These are phyloP conservation scores for Psilopsiagon aymara DNA, from an alignment of 2,113 vertebrate genomes.

Conservation along the genomic window DNA sequence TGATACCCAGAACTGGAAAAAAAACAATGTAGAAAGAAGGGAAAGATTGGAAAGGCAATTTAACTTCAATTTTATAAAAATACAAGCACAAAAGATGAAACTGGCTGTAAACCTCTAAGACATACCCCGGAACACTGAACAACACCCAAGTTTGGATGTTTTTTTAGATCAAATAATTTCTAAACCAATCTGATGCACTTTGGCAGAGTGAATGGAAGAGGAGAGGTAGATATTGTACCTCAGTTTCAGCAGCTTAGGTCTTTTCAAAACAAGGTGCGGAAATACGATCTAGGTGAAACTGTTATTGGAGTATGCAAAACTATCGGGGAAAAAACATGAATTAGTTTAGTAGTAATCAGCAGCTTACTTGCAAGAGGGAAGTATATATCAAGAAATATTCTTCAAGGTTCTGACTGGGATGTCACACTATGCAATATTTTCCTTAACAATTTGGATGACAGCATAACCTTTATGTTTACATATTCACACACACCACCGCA, in stretches of 20 bases:
- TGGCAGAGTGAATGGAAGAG: background rate
- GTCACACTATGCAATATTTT: conserved; percentile 17
- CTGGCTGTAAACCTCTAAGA: background rate
- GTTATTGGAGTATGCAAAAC: background rate
- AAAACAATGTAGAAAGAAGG: background rate
- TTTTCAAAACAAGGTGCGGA: background rate
- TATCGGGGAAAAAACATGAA: background rate
- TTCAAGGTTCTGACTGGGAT: conserved; percentile 31
- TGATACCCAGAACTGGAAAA: background rate
- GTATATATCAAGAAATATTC: background rate
- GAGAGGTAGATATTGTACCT: background rate
- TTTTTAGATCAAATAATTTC: background rate
- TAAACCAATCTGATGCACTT: background rate
- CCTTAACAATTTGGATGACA: conserved; percentile 17
- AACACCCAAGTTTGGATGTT: background rate
- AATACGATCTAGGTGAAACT: background rate
- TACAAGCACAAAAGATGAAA: background rate
- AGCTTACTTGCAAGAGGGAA: background rate
- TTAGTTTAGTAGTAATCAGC: background rate
- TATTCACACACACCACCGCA: conserved; percentile 10
- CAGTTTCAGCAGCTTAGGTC: background rate
- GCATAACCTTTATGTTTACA: background rate
- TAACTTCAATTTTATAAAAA: background rate
- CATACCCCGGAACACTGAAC: background rate
- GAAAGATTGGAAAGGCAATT: background rate